These are phyloP conservation scores for Ptychoptera contaminata DNA, from an alignment of 2,888 invertebrate species.

Conservation along the genomic window DNA sequence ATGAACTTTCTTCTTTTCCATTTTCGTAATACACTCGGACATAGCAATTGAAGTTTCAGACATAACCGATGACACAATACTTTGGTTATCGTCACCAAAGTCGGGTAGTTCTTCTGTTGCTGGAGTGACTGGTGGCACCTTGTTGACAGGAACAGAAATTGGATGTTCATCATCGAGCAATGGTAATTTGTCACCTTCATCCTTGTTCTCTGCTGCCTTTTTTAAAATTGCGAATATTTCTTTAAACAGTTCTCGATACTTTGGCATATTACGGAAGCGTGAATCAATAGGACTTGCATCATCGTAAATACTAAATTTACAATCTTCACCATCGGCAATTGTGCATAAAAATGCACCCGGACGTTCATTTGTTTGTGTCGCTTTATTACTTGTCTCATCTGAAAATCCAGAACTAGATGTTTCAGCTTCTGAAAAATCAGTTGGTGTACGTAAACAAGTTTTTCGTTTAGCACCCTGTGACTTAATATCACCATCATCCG, in stretches of 20 bases:
- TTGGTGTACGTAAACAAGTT: constrained; percentile 54
- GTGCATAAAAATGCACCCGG: constrained; percentile 73
- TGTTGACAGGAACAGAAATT: constrained; percentile 26
- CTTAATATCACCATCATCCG: constrained; percentile 45
- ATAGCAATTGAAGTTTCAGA: constrained; percentile 56
- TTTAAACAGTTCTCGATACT: constrained; percentile 64
- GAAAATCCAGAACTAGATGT: constrained; percentile 72
- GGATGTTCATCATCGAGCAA: constrained; percentile 43
- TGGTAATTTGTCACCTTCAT: constrained; percentile 60
- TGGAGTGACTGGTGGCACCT: constrained; percentile 53
- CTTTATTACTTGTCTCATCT: constrained; percentile 70
- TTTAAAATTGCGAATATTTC: constrained; percentile 73
- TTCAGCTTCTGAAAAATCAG: constrained; percentile 72
- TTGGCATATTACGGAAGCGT: constrained; percentile 66
- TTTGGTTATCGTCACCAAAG: constrained; percentile 45
- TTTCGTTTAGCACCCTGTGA: constrained; percentile 33
- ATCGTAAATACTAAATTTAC: constrained; percentile 72
- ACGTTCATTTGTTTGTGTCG: constrained; percentile 64
- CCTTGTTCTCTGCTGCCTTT: constrained; percentile 69
- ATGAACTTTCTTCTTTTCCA: constrained; percentile 35
- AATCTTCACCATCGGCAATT: constrained; percentile 72
- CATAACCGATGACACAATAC: constrained; percentile 58
- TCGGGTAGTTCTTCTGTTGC: constrained; percentile 48
- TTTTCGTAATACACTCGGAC: constrained; percentile 44
- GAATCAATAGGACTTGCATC: constrained; percentile 66